Evolutionary conservation across 2,113 vertebrate genomes (phyloP), one percentile per base, ranked within the genome.

Genomic region (Nothoprocta perdicaria): DNA sequence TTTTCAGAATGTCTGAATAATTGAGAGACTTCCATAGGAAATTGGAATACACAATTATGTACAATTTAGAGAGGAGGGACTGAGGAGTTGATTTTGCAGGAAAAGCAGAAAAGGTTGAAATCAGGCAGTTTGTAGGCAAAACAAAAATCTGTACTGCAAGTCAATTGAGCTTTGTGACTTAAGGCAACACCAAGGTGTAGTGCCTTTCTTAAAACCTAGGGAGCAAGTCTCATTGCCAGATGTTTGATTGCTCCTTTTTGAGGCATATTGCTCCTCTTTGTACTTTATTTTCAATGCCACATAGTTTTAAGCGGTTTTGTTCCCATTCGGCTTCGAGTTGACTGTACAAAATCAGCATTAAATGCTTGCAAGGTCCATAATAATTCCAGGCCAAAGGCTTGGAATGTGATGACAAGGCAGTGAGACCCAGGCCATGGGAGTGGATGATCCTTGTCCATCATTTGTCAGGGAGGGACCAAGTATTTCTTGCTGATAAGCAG

Each of bases 51-150:
- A 23, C 3, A 18, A 74, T 6, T 48, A 63, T 29, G 14, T 43
- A 22, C 31, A 38, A 11, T 46, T 41, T 8, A 33, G 3, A 14
- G 29, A 3, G 2, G 29, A 3, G 6, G 2, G 0, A n/a, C 3
- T 14, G 12, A 73, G 14, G 41, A 15, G 45, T 31, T 24, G 9
- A 9, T 66, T 69, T 69, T 74, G 2, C 9, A 71, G 40, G 10
- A 75, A 71, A 45, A 75, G 6, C 6, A 78, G 57, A 48, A 86
- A 86, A 8, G 8, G 4, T 26, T 15, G 3, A 27, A 86, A 66
- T 71, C 1, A 2, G 38, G 69, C 65, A 71, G 2, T n/a, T 53
- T 2, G 1, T 31, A 63, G 23, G 24, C 2, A 18, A 63, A 53
- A 2, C 22, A 69, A 53, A 63, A 48, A 27, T 7, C 43, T 69